Evolutionary conservation across 2,113 vertebrate species (phyloP), one percentile per base, ranked within the genome.

Genomic region (Leuciscus idus): DNA sequence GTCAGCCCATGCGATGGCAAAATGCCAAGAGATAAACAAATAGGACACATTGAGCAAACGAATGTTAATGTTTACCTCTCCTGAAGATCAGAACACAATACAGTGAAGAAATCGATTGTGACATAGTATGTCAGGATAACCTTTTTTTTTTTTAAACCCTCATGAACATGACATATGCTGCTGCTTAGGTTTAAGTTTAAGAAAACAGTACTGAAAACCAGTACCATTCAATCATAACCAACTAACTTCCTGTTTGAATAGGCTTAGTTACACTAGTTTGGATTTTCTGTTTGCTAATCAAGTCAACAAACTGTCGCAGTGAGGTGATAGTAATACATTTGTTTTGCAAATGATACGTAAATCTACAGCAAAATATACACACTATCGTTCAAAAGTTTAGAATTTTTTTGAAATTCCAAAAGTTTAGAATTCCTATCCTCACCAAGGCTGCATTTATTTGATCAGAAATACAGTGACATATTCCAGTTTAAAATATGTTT

Each of bases 11-110:
- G 21, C 28, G 7, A 82, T 82, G 81, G 81, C 81, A n/a, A 23
- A 6, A 12, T 68, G 81, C 81, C 81, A 48, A 82, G 26, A 70
- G 80, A 23, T 23, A 82, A 52, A 66, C 59, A 46, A 81, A 70
- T 70, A 36, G 80, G 19, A 68, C 80, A 82, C 19, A 4, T 30
- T 0, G 43, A 70, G 79, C n/a, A 64, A 82, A 50, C 33, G 6
- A 52, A 36, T 61, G 55, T 80, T 43, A 4, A 68, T 64, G 28
- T 81, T 66, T 13, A 81, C 46, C 39, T 50, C 59, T 21, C 15
- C 15, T 23, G 55, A 57, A 52, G n/a, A 30, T 46, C 15, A 64
- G 15, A 66, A 39, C 57, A 28, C 28, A 21, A 43, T n/a, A 39
- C 0, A 59, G 52, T 7, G 4, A 39, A 79, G n/a, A 59, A 36